A percentile compares a stretch with the other conserved stretches of the same genome.
These are phyloP conservation scores for Eunapius fragilis DNA, from an alignment of 37 sponge, comb jelly and placozoan species.

Conservation along the genomic window DNA sequence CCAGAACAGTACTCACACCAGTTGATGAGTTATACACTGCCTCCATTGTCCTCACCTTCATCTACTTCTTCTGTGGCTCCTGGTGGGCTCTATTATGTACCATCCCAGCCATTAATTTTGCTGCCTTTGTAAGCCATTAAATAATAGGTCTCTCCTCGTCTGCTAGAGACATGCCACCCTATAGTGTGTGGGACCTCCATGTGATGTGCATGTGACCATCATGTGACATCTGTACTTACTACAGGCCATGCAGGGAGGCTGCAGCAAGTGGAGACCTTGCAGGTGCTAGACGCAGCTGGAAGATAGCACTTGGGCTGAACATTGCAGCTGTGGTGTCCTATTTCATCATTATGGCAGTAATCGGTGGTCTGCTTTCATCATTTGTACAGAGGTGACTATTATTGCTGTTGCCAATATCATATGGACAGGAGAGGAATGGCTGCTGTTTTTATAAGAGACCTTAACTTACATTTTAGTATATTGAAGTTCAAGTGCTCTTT, in stretches of 20 bases:
- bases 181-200: no score
- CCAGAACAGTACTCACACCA: not conserved
- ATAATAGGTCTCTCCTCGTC: no score
- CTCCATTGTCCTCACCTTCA: not conserved
- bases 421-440: no score
- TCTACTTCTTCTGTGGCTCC: not conserved
- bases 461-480: no score
- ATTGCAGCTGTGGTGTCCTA: not conserved
- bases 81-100: not conserved
- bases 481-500: no score
- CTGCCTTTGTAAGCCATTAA: not conserved
- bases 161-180: no score
- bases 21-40: not conserved
- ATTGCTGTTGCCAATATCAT: not conserved
- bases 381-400: not conserved
- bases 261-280: not conserved
- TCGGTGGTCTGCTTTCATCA: not conserved
- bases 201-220: no score
- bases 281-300: not conserved
- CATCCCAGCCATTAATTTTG: not conserved
- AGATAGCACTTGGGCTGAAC: constrained; percentile 1
- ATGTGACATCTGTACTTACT: not conserved
- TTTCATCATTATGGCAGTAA: not conserved
- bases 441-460: no score
- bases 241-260: not conserved